Base-by-base conservation (phyloP, 2,797 vertebrate genomes). In the Allobates femoralis region DNA sequence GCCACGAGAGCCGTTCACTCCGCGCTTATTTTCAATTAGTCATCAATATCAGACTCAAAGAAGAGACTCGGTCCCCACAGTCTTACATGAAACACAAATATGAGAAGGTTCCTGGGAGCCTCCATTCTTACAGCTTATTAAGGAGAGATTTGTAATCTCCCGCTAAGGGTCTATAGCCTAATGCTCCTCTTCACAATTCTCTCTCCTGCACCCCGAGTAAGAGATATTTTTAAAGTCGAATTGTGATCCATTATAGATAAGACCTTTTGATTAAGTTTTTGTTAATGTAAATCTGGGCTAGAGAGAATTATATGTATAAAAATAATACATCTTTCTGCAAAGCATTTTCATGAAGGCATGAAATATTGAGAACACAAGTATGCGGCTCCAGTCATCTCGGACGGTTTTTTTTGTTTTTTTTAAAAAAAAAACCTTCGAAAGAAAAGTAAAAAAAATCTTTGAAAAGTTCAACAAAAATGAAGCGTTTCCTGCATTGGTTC, bases 221-320 rank as follows among this genome's bases (percentile, higher is more conserved):
- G 60, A 79, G 66, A 81, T 85, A 89, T 88, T 87, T 85, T 86
- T 66, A 89, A 86, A 86, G 92, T 90, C 86, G 89, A 90, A 91
- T 83, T 84, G 86, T 90, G 91, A 93, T 93, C 94, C 91, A 93
- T 93, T 93, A 94, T 91, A 94, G 93, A 95, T 94, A 93, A 93
- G 90, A 91, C 85, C 90, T 90, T 88, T 90, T 26, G 89, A 93
- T 93, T 93, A 93, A 93, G 94, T 93, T 94, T 94, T 90, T 91
- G 93, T 94, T 93, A 90, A 92, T 91, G 94, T 92, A 89, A 93
- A 93, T 89, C 90, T 91, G 66, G n/a, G 92, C 91, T 90, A 91
- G 90, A 90, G 84, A 85, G 89, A 93, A 90, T 86, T 75, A 80
- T 46, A 8, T n/a, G n/a, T n/a, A 46, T 0, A 89, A 46, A 90